Conservation (phyloP, 2,888 invertebrate genomes). For the Rhyacophila evoluta region DNA sequence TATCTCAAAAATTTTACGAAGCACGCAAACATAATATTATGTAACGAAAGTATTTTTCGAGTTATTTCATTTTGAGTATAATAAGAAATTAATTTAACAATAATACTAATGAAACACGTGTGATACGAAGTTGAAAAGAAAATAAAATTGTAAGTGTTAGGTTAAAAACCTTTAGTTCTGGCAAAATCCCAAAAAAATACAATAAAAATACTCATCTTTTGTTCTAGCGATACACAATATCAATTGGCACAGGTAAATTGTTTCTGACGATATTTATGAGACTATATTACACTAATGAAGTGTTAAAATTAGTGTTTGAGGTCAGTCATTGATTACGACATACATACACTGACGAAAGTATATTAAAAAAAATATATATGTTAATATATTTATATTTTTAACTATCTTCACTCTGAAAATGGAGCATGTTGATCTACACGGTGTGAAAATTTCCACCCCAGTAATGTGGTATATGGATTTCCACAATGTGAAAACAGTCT, state of each 20-base stretch:
- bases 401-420: too few species aligned
- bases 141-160: neutral
- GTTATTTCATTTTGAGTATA: too few species aligned
- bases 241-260: slow-evolving; percentile 27
- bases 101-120: neutral
- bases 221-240: neutral
- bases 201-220: slow-evolving; percentile 11
- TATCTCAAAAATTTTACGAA: too few species aligned
- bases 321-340: neutral
- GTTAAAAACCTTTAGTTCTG: slow-evolving; percentile 26
- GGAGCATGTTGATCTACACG: too few species aligned
- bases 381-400: too few species aligned
- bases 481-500: too few species aligned
- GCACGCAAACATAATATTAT: too few species aligned
- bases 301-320: slow-evolving; percentile 29
- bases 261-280: neutral
- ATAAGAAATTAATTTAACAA: neutral
- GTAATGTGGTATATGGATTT: too few species aligned
- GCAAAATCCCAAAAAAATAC: neutral
- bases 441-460: too few species aligned
- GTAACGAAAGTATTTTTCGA: too few species aligned
- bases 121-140: neutral
- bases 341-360: neutral
- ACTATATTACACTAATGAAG: slow-evolving; percentile 30
- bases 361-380: too few species aligned